phyloP scores from a whole-genome alignment of 2,888 invertebrate genomes.

The Drosophila engyochracea region DNA sequence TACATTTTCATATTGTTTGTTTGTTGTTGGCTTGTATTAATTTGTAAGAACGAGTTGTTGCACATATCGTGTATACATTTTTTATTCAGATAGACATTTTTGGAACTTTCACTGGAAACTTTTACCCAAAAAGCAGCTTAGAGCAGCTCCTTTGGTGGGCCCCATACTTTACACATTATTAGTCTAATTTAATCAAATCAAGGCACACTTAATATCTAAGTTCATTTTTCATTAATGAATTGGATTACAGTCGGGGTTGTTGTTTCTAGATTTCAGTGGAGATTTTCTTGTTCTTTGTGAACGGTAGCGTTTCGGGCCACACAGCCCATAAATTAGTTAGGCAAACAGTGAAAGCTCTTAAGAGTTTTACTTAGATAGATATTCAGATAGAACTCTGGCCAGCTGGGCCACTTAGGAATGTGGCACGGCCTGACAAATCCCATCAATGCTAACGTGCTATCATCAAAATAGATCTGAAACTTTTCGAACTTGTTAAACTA shows the following conservation, averaged over 20 bases:
- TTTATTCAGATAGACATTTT: constrained; percentile 58
- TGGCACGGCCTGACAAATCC: constrained; percentile 46
- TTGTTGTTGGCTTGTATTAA: constrained; percentile 42
- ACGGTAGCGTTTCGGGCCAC: constrained; percentile 59
- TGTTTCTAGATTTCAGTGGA: constrained; percentile 27
- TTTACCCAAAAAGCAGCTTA: constrained; percentile 62
- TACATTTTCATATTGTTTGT: constrained; percentile 44
- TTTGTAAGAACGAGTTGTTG: constrained; percentile 61
- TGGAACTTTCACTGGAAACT: constrained; percentile 77
- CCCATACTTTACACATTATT: constrained; percentile 76
- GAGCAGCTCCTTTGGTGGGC: constrained; percentile 62
- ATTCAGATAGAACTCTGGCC: constrained; percentile 30
- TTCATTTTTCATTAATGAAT: constrained; percentile 76
- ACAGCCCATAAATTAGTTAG: constrained; percentile 30
- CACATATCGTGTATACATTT: constrained; percentile 37
- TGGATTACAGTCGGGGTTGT: constrained; percentile 36
- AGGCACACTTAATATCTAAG: constrained; percentile 64
- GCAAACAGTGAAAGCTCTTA: constrained; percentile 67
- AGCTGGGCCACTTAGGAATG: constrained; percentile 39
- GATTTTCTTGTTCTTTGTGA: constrained; percentile 46
- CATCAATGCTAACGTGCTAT: constrained; percentile 38
- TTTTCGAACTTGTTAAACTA: constrained; percentile 15
- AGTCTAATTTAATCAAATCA: constrained; percentile 78
- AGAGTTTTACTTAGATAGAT: constrained; percentile 22
- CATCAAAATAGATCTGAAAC: constrained; percentile 37